These are phyloP conservation scores for Athene noctua DNA, from an alignment of 2,113 vertebrate species.

Conservation along the genomic window DNA sequence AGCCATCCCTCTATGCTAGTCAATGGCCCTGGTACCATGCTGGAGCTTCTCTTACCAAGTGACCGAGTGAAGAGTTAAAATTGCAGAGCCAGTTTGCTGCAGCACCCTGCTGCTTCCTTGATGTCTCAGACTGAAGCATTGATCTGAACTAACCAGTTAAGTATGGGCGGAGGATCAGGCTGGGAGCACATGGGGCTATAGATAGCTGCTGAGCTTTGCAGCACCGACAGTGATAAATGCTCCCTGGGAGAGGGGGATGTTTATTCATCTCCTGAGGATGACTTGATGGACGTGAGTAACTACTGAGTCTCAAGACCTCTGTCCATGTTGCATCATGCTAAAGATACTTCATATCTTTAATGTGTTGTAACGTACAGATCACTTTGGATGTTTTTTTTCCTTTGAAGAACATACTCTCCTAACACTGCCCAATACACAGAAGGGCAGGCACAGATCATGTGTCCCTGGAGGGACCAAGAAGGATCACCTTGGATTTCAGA, in stretches of 20 bases:
- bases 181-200: background rate
- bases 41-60: background rate
- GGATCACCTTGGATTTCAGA: background rate
- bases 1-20: background rate
- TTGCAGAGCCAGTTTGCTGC: background rate
- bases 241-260: background rate
- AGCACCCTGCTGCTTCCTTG: background rate
- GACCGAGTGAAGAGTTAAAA: background rate
- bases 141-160: background rate
- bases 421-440: background rate
- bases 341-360: background rate
- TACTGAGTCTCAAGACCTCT: background rate
- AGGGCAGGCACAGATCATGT: background rate
- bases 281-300: background rate
- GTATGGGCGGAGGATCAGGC: background rate
- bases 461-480: background rate
- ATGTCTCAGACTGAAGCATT: background rate
- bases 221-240: background rate
- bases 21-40: background rate
- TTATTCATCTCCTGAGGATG: background rate
- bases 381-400: background rate
- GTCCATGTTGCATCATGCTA: background rate
- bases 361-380: background rate
- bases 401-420: background rate
- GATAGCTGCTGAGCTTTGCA: background rate